A percentile compares a stretch with the other conserved stretches of the same genome.
These are phyloP conservation scores for Drosophila fungiperda DNA, from an alignment of 2,888 invertebrate species.

Conservation along the genomic window DNA sequence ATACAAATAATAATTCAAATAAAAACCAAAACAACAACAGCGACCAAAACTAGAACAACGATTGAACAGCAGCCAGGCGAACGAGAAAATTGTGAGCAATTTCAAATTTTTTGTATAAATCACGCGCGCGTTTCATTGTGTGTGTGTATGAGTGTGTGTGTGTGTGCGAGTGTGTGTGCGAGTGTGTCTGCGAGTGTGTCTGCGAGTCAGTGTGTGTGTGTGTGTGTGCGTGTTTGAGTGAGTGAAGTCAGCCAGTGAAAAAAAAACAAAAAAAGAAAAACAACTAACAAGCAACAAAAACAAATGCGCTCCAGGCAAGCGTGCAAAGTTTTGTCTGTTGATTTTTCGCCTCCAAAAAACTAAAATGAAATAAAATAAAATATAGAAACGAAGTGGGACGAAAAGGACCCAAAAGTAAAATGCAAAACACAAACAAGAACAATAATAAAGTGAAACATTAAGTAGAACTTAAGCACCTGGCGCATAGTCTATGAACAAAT, in stretches of 20 bases:
- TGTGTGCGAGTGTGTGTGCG: conserved; percentile 21
- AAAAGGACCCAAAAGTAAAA: conserved; percentile 24
- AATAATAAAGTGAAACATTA: conserved; percentile 29
- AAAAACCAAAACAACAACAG: conserved; percentile 15
- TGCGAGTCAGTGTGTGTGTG: conserved; percentile 22
- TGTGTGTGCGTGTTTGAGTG: conserved; percentile 40
- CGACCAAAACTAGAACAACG: conserved; percentile 45
- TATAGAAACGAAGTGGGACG: not conserved
- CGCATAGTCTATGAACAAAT: not conserved
- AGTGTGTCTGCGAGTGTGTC: conserved; percentile 32
- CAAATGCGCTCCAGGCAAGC: conserved; percentile 30
- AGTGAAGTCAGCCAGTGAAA: conserved; percentile 64
- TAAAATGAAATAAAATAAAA: conserved; percentile 13
- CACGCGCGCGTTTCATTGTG: conserved; percentile 60
- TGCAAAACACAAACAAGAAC: conserved; percentile 36
- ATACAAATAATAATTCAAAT: conserved; percentile 21
- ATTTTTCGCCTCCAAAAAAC: conserved; percentile 43
- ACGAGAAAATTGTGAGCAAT: conserved; percentile 76
- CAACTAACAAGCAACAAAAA: not conserved
- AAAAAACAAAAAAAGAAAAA: conserved; percentile 11
- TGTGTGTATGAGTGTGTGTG: conserved; percentile 25
- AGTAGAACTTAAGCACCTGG: conserved; percentile 24
- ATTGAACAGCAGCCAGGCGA: conserved; percentile 58
- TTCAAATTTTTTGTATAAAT: conserved; percentile 68
- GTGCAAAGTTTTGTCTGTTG: conserved; percentile 53